A percentile compares a stretch with the other conserved stretches of the same genome.
These are phyloP conservation scores for Mormyrops attenuatus DNA, from an alignment of 2,797 vertebrate species.

Conservation along the genomic window DNA sequence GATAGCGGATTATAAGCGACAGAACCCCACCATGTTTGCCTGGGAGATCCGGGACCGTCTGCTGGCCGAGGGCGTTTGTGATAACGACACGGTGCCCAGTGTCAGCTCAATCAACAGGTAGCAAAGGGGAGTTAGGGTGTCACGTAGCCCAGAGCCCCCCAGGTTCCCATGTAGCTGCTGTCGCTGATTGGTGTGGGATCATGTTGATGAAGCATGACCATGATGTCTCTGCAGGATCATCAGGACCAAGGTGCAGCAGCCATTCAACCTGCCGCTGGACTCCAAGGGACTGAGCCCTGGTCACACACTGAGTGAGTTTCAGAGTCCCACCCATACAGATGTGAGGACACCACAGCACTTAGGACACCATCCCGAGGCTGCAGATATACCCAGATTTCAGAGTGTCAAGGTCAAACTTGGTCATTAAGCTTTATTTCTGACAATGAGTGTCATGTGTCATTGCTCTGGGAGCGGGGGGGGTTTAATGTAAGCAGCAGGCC, in stretches of 20 bases:
- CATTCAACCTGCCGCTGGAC: slow-evolving; percentile 82
- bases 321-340: not conserved
- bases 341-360: not conserved
- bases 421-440: not conserved
- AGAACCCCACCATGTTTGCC: slow-evolving; percentile 97
- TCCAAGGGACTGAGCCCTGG: slow-evolving; percentile 79
- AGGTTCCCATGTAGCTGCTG: not conserved
- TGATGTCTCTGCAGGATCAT: slow-evolving; percentile 70
- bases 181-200: not conserved
- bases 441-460: not conserved
- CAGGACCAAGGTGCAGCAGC: slow-evolving; percentile 87
- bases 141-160: not conserved
- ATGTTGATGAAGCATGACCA: not conserved
- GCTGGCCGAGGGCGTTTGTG: slow-evolving; percentile 89
- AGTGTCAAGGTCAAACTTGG: not conserved
- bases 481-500: not conserved
- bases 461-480: not conserved
- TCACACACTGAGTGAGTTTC: slow-evolving; percentile 75
- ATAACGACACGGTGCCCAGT: slow-evolving; percentile 95
- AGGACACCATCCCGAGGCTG: not conserved
- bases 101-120: slow-evolving; percentile 99
- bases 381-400: not conserved
- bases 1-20: slow-evolving; percentile 95
- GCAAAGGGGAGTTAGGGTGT: not conserved
- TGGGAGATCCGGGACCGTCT: slow-evolving; percentile 97